Evolutionary conservation across 92 coral and sea anemone species (phyloP), one percentile per base, ranked within the genome.

Genomic region (Palythoa caribaeorum): DNA sequence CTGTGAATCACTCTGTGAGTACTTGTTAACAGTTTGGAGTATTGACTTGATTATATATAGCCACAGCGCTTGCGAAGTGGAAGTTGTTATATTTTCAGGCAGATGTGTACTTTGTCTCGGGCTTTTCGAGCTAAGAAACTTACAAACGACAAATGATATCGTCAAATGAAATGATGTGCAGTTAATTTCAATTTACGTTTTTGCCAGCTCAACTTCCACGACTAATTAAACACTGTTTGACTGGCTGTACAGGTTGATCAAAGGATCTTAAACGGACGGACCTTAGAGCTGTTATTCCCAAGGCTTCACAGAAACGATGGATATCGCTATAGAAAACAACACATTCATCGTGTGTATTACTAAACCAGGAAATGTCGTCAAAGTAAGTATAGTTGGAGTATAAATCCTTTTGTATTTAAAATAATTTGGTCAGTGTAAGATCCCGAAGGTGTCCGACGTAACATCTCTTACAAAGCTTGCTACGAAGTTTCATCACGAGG

Each of bases 1-100:
- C 21, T n/a, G 11, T 68, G 63, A 13, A 12, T 40, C 47, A 66
- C 20, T 48, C 28, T 20, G 40, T 37, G 20, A 81, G 54, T 68
- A 81, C 74, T 68, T 71, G 76, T 48, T 66, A 55, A 6, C 39
- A 44, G 50, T 47, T 81, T 66, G 3, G 47, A 6, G 37, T 62
- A 59, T 51, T 63, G 17, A 40, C 66, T 40, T 63, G 16, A 9
- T 16, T 28, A 14, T 50, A 38, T 20, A 44, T 39, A 68, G 62
- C 53, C n/a, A 17, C 48, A 28, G 75, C 71, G 75, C 54, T 66
- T 47, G 14, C 70, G n/a, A 63, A 63, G 76, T 81, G 39, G 47
- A 68, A 38, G 13, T 35, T 81, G 76, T 81, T 81, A 28, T 39
- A 20, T 68, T 44, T 44, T 47, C 47, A 65, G 62, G 36, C 86